A percentile compares a stretch with the other conserved stretches of the same genome.
These are phyloP conservation scores for Cyclophora albipunctata DNA, from an alignment of 2,888 invertebrate genomes.

Conservation along the genomic window DNA sequence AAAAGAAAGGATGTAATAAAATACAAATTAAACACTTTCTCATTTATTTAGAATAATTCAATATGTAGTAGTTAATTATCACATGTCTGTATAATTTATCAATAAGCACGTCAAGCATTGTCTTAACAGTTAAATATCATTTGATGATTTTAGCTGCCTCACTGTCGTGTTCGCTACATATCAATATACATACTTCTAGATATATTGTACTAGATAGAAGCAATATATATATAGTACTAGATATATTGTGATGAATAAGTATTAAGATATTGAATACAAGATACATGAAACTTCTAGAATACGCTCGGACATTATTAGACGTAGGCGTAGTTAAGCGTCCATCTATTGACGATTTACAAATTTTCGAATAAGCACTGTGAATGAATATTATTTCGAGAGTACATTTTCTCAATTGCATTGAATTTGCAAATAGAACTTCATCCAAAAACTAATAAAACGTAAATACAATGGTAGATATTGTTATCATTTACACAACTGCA, in stretches of 20 bases:
- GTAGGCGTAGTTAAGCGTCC: too few species aligned
- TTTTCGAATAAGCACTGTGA: too few species aligned
- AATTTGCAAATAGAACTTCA: too few species aligned
- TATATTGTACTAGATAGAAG: too few species aligned
- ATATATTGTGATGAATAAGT: conserved; percentile 1
- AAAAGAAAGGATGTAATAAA: conserved; percentile 18
- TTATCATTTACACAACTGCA: background rate
- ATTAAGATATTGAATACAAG: conserved; percentile 7
- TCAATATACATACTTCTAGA: conserved; percentile 11
- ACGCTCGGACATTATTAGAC: too few species aligned
- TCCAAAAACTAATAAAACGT: background rate
- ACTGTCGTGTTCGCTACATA: conserved; percentile 12
- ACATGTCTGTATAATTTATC: conserved; percentile 64
- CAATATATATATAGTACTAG: too few species aligned
- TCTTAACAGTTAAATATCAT: conserved; percentile 28
- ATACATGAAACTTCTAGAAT: background rate
- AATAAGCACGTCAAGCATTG: conserved; percentile 60
- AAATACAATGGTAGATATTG: background rate
- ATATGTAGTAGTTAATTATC: conserved; percentile 54
- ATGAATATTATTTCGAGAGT: too few species aligned
- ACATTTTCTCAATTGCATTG: too few species aligned
- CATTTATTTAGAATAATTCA: conserved; percentile 67
- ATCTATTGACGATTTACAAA: too few species aligned
- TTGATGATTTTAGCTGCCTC: conserved; percentile 26
- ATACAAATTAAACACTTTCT: conserved; percentile 46